Conservation (phyloP, 2,888 invertebrate genomes). For the Iselma pallidipennis region DNA sequence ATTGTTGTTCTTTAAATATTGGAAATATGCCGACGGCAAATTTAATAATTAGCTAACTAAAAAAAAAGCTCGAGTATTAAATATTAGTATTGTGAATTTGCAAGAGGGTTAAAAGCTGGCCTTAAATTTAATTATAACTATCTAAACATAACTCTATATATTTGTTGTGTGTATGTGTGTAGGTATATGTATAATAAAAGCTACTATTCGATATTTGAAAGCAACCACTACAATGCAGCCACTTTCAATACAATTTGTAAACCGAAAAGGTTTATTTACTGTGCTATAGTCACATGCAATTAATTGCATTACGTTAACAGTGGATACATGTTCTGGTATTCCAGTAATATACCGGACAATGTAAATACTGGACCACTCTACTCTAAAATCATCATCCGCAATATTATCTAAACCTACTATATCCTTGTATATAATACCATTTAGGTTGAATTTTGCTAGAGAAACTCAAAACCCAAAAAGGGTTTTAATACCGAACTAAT, state of each 20-base stretch:
- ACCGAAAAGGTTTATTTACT: conserved; percentile 51
- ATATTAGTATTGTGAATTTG: conserved; percentile 8
- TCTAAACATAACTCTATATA: conserved; percentile 23
- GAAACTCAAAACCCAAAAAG: conserved; percentile 32
- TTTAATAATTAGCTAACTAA: neutral
- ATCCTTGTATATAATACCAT: neutral
- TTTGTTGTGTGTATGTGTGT: neutral
- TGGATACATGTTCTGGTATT: conserved; percentile 40
- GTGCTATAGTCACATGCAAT: conserved; percentile 50
- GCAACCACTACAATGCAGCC: conserved; percentile 37
- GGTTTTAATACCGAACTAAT: conserved; percentile 33
- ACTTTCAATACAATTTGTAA: conserved; percentile 48
- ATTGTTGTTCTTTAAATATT: conserved; percentile 1
- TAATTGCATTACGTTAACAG: conserved; percentile 52
- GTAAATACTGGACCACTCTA: neutral
- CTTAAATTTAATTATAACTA: conserved; percentile 36
- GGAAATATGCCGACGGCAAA: no score
- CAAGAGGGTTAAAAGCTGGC: conserved; percentile 25
- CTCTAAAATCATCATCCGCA: neutral
- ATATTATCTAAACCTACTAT: neutral
- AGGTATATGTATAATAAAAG: conserved; percentile 21
- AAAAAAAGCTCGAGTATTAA: no score
- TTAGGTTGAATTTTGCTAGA: conserved; percentile 7
- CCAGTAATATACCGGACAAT: neutral
- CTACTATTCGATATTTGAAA: conserved; percentile 28